Evolutionary conservation across 2,797 vertebrate genomes (phyloP).

Genomic region (Smutsia temminckii): DNA sequence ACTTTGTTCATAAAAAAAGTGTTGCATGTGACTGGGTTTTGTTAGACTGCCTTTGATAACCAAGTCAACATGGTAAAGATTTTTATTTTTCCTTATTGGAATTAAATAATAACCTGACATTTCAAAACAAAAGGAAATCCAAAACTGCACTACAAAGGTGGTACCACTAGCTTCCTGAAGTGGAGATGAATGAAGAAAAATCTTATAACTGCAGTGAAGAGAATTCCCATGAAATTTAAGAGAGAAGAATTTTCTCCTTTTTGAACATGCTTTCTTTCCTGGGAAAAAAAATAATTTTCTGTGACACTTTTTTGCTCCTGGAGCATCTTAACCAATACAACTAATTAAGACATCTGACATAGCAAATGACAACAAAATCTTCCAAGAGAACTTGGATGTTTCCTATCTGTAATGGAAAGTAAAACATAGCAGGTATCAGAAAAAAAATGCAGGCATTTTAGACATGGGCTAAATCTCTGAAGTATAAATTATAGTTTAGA

Average conservation of each 20-base stretch:
- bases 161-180: not conserved
- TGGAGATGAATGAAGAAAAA: not conserved
- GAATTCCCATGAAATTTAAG: not conserved
- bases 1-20: not conserved
- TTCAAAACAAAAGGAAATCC: not conserved
- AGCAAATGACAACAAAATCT: not conserved
- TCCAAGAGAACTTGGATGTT: not conserved
- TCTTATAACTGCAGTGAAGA: not conserved
- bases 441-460: not conserved
- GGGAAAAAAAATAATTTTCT: not conserved
- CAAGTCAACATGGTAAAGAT: not conserved
- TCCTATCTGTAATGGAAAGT: not conserved
- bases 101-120: not conserved
- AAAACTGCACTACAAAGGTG: not conserved
- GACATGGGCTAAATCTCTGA: not conserved
- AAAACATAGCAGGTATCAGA: not conserved
- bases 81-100: not conserved
- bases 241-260: not conserved
- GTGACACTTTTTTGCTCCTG: not conserved
- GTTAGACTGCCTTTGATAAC: not conserved
- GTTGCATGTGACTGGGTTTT: not conserved
- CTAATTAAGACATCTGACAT: not conserved
- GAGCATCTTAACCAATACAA: not conserved
- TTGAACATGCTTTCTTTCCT: not conserved
- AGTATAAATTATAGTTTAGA: not conserved